Evolutionary conservation across 2,888 invertebrate species (phyloP).

Genomic region (Euclidia mi): DNA sequence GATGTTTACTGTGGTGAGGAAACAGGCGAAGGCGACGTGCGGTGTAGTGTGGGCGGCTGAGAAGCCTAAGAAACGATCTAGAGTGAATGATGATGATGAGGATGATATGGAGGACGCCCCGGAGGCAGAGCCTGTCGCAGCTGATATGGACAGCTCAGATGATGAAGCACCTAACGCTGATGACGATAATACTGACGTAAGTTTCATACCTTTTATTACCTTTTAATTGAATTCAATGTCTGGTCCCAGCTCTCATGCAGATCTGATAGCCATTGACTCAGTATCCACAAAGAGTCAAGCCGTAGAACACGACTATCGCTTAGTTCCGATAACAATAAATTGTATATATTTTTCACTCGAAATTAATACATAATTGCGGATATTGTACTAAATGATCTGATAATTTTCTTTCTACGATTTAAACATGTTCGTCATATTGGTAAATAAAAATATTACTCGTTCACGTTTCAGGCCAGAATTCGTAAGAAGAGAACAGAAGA

Average conservation of each 20-base stretch:
- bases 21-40: constrained; percentile 87
- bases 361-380: no score
- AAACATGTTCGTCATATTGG: no score
- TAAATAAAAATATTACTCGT: no score
- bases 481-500: constrained; percentile 90
- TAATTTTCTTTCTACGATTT: no score
- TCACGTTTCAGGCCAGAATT: constrained; percentile 81
- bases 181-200: constrained; percentile 85
- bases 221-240: background rate
- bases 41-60: constrained; percentile 87
- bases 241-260: no score
- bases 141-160: constrained; percentile 91
- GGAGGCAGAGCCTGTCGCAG: constrained; percentile 58
- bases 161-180: constrained; percentile 91
- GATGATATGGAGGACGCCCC: constrained; percentile 76
- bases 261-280: no score
- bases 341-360: no score
- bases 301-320: no score
- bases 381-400: no score
- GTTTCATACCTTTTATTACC: constrained; percentile 38
- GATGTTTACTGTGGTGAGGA: constrained; percentile 91
- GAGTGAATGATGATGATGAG: constrained; percentile 75
- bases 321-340: no score
- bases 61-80: constrained; percentile 73
- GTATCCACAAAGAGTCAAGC: no score